Evolutionary conservation across 2,888 invertebrate genomes (phyloP).

Genomic region (Agonum fuliginosum): DNA sequence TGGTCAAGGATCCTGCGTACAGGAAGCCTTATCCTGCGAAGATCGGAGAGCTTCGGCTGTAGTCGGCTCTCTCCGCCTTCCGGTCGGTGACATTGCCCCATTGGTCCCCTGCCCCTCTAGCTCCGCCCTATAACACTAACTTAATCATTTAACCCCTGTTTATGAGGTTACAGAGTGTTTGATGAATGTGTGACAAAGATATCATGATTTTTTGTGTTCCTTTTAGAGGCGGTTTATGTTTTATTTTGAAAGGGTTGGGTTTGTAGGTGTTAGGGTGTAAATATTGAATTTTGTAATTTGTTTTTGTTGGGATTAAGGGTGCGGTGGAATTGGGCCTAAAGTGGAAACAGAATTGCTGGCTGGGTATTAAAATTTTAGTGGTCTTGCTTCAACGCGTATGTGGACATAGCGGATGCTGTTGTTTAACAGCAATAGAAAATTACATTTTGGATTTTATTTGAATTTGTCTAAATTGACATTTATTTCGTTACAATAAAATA

Average conservation of each 20-base stretch:
- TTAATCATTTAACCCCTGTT: constrained; percentile 54
- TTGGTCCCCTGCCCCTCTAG: background rate
- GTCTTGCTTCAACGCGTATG: too few species aligned
- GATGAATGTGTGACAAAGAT: constrained; percentile 22
- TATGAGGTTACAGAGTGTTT: constrained; percentile 37
- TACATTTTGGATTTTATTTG: too few species aligned
- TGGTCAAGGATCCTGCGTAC: constrained; percentile 45
- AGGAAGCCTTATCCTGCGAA: constrained; percentile 36
- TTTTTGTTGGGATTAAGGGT: constrained; percentile 16
- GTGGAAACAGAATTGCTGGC: background rate
- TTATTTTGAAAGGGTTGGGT: constrained; percentile 3
- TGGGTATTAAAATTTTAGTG: background rate
- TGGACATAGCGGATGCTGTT: too few species aligned
- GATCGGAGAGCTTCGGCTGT: background rate
- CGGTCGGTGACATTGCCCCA: constrained; percentile 37
- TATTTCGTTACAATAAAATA: too few species aligned
- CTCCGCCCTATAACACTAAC: constrained; percentile 19
- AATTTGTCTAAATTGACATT: too few species aligned
- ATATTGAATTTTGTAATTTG: constrained; percentile 46
- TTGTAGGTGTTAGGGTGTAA: constrained; percentile 21
- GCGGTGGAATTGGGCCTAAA: background rate
- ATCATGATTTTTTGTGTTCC: constrained; percentile 23
- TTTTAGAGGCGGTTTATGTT: background rate
- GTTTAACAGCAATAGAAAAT: too few species aligned
- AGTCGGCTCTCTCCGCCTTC: background rate